phyloP scores from a whole-genome alignment of 2,113 vertebrate species.

The Pungitius pungitius region DNA sequence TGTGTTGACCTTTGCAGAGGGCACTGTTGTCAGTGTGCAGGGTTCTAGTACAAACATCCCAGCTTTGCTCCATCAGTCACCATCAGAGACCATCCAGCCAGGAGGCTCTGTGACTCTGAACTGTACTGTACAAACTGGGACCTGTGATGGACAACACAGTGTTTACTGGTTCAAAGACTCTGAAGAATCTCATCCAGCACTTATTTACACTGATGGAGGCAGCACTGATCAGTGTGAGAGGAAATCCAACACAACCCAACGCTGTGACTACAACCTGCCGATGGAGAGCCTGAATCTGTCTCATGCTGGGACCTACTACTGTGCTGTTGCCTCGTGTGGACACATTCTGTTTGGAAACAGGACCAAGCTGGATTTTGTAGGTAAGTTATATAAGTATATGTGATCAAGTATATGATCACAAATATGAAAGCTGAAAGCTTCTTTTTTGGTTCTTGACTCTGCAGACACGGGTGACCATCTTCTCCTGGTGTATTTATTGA shows the following conservation, averaged over 20 bases:
- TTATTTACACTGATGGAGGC: no score
- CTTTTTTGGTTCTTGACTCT: slow-evolving; percentile 3
- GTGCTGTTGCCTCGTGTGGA: no score
- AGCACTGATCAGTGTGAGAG: no score
- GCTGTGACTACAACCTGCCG: no score
- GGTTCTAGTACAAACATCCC: not conserved
- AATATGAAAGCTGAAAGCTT: not conserved
- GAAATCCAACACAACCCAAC: no score
- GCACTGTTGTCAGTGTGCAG: slow-evolving; percentile 28
- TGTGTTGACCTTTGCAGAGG: slow-evolving; percentile 20
- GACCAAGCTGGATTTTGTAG: slow-evolving; percentile 10
- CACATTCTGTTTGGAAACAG: not conserved
- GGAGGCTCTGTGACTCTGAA: no score
- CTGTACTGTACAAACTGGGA: no score
- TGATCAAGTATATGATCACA: no score
- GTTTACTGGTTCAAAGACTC: no score
- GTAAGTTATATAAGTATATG: not conserved
- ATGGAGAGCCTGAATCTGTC: slow-evolving; percentile 5
- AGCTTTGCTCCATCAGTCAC: slow-evolving; percentile 15
- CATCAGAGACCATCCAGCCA: slow-evolving; percentile 23
- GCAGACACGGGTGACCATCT: slow-evolving; percentile 15
- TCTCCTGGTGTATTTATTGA: slow-evolving; percentile 8
- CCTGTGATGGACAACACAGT: no score
- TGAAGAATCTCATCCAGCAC: no score
- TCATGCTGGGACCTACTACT: no score